Percentiles rank a stretch among this genome's conserved stretches.
Evolutionary conservation across 2,113 vertebrate species (phyloP).

Genomic region (Proteles cristata): DNA sequence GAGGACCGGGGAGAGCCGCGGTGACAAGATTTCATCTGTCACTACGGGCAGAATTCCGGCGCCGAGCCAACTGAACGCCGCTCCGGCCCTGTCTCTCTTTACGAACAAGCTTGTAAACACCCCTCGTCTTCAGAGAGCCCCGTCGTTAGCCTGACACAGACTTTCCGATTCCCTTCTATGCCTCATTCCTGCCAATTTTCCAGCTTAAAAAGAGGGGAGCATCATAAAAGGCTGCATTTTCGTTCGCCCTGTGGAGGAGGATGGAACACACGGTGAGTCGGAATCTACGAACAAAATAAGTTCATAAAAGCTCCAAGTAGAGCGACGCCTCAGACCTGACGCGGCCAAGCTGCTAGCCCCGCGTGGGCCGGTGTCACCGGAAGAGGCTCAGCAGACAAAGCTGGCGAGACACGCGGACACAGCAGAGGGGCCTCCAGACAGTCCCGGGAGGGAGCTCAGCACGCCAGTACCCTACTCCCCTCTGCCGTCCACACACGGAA

Average conservation of each 20-base stretch:
- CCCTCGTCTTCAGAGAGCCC: background rate
- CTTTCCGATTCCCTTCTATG: background rate
- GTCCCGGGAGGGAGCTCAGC: background rate
- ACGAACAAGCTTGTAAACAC: background rate
- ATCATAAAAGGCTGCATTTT: background rate
- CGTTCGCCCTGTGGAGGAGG: conserved; percentile 44
- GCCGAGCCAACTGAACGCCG: accelerated
- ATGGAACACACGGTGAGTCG: background rate
- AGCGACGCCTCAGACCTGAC: background rate
- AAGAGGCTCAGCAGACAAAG: background rate
- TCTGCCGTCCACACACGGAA: background rate
- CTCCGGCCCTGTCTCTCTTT: accelerated
- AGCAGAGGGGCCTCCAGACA: background rate
- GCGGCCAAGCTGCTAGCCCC: background rate
- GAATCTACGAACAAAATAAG: conserved; percentile 51
- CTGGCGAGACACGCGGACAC: background rate
- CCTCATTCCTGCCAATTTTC: conserved; percentile 47
- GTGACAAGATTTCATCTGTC: background rate
- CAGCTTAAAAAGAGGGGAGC: conserved; percentile 2
- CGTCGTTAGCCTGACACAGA: background rate
- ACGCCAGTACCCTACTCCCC: accelerated
- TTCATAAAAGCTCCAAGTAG: conserved; percentile 16
- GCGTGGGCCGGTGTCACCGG: accelerated
- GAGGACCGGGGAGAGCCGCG: accelerated
- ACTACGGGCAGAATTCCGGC: background rate